Evolutionary conservation across 2,888 invertebrate genomes (phyloP), one percentile per base, ranked within the genome.

Genomic region (Phalangium opilio): DNA sequence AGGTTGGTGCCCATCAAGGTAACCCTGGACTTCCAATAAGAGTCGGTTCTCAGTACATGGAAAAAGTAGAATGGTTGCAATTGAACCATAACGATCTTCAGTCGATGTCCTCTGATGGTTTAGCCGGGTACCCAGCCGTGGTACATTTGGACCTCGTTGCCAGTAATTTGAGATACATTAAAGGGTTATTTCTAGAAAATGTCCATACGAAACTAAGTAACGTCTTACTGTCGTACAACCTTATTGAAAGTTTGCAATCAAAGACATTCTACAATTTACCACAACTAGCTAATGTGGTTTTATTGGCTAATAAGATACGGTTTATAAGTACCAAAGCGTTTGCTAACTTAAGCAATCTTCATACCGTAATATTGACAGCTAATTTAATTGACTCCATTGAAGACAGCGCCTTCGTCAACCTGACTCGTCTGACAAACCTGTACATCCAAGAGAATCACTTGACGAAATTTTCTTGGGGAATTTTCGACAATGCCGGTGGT

Each of bases 141-240:
- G 74, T 83, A n/a, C 85, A 87, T 68, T 75, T 87, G 56, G 87
- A 87, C 66, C 69, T 90, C 60, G 86, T 86, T 61, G 84, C 83
- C 46, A 90, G 90, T 67, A 76, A 81, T 58, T 72, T 90, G 11
- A 75, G 78, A 51, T 72, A 74, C 39, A 70, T 89, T 49, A 69
- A 72, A 33, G 76, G 75, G 51, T 69, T 83, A 41, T 79, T 85
- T 58, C 73, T 77, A 5, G 43, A 76, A 2, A 77, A 76, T 47
- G 68, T 78, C 4, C 83, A 86, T 57, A 71, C 39, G 12, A 43
- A 76, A 10, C 66, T 89, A 44, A 77, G 76, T 46, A 84, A 86
- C 63, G 73, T 87, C 36, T 77, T 86, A 59, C 70, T 89, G 46
- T 82, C 83, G 3, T 82, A 83, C 64, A 89, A 89, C 68, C 77